Evolutionary conservation across 2,888 invertebrate species (phyloP).

Genomic region (Dyspetes luteomarginatus): DNA sequence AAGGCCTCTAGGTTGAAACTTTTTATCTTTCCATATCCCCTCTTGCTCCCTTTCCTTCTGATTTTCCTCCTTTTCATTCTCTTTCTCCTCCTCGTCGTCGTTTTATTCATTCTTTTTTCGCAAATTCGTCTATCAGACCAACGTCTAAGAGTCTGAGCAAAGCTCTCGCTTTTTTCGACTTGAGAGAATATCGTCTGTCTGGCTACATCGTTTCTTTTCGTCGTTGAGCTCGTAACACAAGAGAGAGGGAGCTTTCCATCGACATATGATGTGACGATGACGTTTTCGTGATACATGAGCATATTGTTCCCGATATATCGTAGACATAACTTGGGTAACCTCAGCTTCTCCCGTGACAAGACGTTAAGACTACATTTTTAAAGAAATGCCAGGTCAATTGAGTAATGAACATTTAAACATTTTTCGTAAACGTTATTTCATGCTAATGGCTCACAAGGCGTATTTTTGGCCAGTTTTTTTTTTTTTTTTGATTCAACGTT

Average conservation of each 20-base stretch:
- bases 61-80: too few species aligned
- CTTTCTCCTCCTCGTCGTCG: constrained; percentile 1
- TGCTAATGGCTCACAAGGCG: too few species aligned
- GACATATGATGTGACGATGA: constrained; percentile 36
- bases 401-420: not conserved
- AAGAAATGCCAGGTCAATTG: not conserved
- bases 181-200: constrained; percentile 48
- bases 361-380: not conserved
- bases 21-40: constrained; percentile 59
- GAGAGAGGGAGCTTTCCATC: constrained; percentile 44
- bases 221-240: constrained; percentile 36
- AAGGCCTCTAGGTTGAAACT: constrained; percentile 59
- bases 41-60: constrained; percentile 13
- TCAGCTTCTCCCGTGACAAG: not conserved
- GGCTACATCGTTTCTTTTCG: constrained; percentile 25
- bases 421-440: not conserved
- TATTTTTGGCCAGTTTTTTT: too few species aligned
- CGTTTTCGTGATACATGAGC: constrained; percentile 32
- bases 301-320: constrained; percentile 36
- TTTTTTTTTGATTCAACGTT: too few species aligned
- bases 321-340: not conserved
- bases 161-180: constrained; percentile 32
- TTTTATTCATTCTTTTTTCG: constrained; percentile 21
- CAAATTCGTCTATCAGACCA: constrained; percentile 38
- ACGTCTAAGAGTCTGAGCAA: constrained; percentile 41